phyloP scores from a whole-genome alignment of 92 coral and sea anemone species.

The Palythoa caribaeorum region DNA sequence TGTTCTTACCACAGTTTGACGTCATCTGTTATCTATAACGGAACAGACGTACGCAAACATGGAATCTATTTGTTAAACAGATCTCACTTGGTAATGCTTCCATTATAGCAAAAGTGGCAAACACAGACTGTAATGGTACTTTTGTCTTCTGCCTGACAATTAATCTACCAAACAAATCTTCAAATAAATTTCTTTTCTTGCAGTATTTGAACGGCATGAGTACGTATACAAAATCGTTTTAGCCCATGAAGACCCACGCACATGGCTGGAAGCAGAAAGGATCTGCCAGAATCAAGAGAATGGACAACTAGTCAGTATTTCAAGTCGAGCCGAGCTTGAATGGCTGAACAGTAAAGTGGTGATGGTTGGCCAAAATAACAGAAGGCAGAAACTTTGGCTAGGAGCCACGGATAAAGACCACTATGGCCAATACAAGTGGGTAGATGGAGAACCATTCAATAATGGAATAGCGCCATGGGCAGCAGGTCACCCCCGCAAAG shows the following conservation, averaged over 20 bases:
- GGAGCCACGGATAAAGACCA: conserved; percentile 65
- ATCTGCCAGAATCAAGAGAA: conserved; percentile 71
- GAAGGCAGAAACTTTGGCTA: conserved; percentile 68
- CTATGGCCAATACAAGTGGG: conserved; percentile 62
- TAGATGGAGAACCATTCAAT: conserved; percentile 58
- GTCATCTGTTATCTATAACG: no score
- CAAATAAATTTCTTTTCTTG: no score
- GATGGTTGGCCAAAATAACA: conserved; percentile 44
- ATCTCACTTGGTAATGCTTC: no score
- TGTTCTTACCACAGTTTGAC: no score
- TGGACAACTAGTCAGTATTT: conserved; percentile 73
- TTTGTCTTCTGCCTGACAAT: no score
- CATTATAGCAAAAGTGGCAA: no score
- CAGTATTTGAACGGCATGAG: conserved; percentile 78
- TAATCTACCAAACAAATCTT: no score
- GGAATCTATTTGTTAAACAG: no score
- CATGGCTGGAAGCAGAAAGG: conserved; percentile 84
- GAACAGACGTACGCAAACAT: no score
- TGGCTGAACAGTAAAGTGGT: conserved; percentile 74
- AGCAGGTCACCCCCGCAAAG: conserved; percentile 50
- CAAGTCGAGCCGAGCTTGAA: conserved; percentile 67
- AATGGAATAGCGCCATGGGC: conserved; percentile 59
- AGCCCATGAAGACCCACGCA: conserved; percentile 71
- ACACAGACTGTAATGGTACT: no score
- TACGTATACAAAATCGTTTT: conserved; percentile 76